phyloP scores from a whole-genome alignment of 2,888 invertebrate genomes.

The Ptilodon capucinus region DNA sequence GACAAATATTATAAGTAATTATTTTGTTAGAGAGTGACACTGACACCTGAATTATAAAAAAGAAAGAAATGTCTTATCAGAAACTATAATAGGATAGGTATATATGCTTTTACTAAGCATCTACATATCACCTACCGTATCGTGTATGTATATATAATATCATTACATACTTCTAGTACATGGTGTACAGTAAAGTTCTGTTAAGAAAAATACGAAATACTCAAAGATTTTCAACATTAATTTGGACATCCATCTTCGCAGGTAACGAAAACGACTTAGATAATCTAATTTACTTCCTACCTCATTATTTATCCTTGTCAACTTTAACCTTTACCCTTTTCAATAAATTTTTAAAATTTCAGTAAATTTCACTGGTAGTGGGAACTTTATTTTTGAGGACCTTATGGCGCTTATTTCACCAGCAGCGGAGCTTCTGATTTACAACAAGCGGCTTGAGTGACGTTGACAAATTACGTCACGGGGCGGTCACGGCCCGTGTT shows the following conservation, averaged over 20 bases:
- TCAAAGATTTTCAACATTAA: not conserved
- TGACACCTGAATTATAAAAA: no score
- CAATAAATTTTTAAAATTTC: no score
- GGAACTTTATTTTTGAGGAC: constrained; percentile 28
- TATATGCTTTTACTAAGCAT: no score
- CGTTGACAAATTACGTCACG: constrained; percentile 72
- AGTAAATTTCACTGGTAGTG: constrained; percentile 19
- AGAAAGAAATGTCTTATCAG: no score
- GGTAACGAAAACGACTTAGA: not conserved
- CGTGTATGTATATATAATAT: no score
- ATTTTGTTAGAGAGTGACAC: no score
- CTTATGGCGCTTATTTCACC: constrained; percentile 25
- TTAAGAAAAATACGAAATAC: no score
- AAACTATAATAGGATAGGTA: no score
- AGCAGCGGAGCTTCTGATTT: constrained; percentile 48
- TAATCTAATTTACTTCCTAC: constrained; percentile 27
- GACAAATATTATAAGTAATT: no score
- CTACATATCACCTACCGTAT: no score
- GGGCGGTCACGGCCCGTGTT: constrained; percentile 57
- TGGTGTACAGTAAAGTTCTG: no score
- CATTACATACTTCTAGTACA: no score
- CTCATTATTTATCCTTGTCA: constrained; percentile 31
- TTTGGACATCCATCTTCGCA: not conserved
- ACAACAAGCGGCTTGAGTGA: constrained; percentile 59
- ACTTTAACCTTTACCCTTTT: constrained; percentile 23